Evolutionary conservation across 2,113 vertebrate genomes (phyloP), one percentile per base, ranked within the genome.

Genomic region (Tonatia bakeri): DNA sequence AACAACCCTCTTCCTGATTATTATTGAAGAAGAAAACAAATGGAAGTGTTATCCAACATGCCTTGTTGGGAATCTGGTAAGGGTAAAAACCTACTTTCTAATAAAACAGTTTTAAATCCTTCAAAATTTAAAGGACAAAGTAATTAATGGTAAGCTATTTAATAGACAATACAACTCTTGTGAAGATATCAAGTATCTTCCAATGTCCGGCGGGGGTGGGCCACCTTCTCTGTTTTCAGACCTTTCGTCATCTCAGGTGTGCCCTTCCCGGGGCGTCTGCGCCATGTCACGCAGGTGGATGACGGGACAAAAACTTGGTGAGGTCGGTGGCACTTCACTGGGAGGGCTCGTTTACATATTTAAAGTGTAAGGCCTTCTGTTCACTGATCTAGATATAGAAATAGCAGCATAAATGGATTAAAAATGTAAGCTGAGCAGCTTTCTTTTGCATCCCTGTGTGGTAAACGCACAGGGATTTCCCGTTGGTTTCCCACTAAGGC

Each of bases 1-100:
- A 56, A 61, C 3, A 79, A 28, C 31, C 76, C n/a, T 95, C 59
- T 94, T 94, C 59, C 59, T 77, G 93, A 28, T 92, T 90, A 43
- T 82, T 67, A 86, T 76, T 87, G 92, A 47, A 85, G 85, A 91
- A 40, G 83, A 20, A 43, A 61, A 69, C 67, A 94, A 80, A 76
- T 61, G 10, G 47, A 69, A 89, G 40, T 86, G 22, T 85, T 67
- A 36, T 85, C 36, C 89, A 77, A 81, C 7, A 70, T 80, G 50
- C 26, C 61, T 65, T 79, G 15, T 56, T 54, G 13, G 81, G 81
- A 90, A 86, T 81, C 77, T 65, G 54, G 87, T 87, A 72, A 95
- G 54, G 75, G 59, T 59, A 56, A 82, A 82, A 91, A 54, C 4
- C 50, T 61, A 11, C 38, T 87, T 83, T 76, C 50, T 82, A 91